These are phyloP conservation scores for Andrena cerasifolii DNA, from an alignment of 1,140 invertebrate species.

Conservation along the genomic window DNA sequence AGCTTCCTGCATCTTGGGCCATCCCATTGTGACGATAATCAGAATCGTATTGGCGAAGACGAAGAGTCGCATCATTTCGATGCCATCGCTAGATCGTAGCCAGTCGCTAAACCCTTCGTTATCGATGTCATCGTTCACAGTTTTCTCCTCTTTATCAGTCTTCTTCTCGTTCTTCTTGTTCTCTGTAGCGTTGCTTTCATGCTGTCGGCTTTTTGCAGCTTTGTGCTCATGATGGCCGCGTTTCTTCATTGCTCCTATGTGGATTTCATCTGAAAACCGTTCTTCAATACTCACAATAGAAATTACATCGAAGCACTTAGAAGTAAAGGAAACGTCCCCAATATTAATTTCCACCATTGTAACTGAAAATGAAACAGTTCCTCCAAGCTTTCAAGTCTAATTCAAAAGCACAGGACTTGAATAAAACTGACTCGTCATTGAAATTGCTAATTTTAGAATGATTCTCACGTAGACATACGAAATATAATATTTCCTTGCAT, in stretches of 20 bases:
- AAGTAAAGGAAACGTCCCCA: too few species aligned
- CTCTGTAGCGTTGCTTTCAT: not conserved
- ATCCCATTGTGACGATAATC: slow-evolving; percentile 83
- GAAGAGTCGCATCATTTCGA: slow-evolving; percentile 84
- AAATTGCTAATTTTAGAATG: too few species aligned
- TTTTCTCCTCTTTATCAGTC: slow-evolving; percentile 8
- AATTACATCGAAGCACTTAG: too few species aligned
- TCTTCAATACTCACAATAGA: not conserved
- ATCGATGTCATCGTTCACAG: slow-evolving; percentile 70
- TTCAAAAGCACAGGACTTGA: too few species aligned
- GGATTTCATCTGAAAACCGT: slow-evolving; percentile 50
- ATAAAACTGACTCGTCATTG: too few species aligned
- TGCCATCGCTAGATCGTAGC: slow-evolving; percentile 82
- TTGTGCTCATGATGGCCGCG: slow-evolving; percentile 46
- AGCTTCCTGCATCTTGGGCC: slow-evolving; percentile 82
- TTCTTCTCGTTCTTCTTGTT: slow-evolving; percentile 53
- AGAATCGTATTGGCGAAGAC: slow-evolving; percentile 84
- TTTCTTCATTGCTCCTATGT: slow-evolving; percentile 57
- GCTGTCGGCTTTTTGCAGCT: slow-evolving; percentile 19
- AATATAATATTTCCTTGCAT: too few species aligned
- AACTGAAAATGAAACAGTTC: too few species aligned
- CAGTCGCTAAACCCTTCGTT: slow-evolving; percentile 84
- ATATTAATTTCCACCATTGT: too few species aligned
- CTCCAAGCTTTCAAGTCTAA: too few species aligned
- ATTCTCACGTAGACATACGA: too few species aligned